Percentiles rank a stretch among this genome's conserved stretches.
Conservation (phyloP, 1,140 invertebrate species). For the Littorina saxatilis region DNA sequence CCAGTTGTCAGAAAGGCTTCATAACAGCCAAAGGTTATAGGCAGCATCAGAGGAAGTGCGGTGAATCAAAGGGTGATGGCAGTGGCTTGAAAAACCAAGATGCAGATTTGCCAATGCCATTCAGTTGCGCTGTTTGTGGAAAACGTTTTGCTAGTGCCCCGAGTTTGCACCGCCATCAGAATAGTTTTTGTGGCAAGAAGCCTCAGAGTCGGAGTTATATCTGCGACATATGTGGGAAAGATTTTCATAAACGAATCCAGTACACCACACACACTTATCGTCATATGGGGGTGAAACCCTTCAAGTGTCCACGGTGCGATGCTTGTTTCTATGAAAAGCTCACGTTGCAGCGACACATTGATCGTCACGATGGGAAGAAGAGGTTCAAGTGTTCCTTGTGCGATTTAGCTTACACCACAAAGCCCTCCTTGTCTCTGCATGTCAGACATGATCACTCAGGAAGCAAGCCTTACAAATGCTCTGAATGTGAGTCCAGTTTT, state of each 20-base stretch:
- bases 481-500: slow-evolving; percentile 71
- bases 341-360: slow-evolving; percentile 4
- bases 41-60: background rate
- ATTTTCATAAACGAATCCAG: background rate
- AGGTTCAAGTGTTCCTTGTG: background rate
- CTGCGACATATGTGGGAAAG: slow-evolving; percentile 1
- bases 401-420: background rate
- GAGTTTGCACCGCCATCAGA: background rate
- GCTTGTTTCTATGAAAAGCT: background rate
- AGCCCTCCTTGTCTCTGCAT: slow-evolving; percentile 14
- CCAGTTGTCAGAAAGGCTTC: slow-evolving; percentile 1
- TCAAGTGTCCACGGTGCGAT: slow-evolving; percentile 7
- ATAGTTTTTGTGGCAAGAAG: background rate
- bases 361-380: background rate
- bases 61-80: background rate
- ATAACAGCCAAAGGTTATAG: background rate
- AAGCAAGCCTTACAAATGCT: slow-evolving; percentile 73
- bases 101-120: background rate
- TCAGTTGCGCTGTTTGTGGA: background rate
- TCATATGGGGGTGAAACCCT: slow-evolving; percentile 2
- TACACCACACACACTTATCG: slow-evolving; percentile 8
- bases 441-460: slow-evolving; percentile 79
- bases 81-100: background rate
- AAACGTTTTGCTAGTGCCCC: background rate
- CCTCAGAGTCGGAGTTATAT: background rate